A percentile compares a stretch with the other conserved stretches of the same genome.
These are phyloP conservation scores for Zoanthus sansibaricus DNA, from an alignment of 92 coral and sea anemone species.

Conservation along the genomic window DNA sequence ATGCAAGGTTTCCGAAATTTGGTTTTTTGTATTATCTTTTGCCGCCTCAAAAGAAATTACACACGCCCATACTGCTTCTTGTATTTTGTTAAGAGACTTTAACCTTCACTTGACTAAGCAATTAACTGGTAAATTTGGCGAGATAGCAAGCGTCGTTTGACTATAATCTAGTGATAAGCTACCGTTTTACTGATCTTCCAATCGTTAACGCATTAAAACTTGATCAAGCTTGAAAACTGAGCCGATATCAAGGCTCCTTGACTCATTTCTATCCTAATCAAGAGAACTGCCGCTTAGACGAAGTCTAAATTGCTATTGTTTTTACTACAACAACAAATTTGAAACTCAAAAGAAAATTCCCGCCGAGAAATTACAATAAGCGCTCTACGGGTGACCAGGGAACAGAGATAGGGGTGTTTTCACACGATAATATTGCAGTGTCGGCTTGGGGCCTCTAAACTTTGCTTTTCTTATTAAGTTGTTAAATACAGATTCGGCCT, in stretches of 20 bases:
- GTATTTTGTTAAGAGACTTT: conserved; percentile 20
- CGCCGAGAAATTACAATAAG: conserved; percentile 37
- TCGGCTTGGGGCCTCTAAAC: conserved; percentile 14
- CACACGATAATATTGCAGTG: conserved; percentile 44
- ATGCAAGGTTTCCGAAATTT: not conserved
- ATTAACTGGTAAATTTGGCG: conserved; percentile 25
- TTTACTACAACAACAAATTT: conserved; percentile 27
- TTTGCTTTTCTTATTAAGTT: not conserved
- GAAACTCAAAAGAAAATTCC: conserved; percentile 29
- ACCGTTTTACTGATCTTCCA: conserved; percentile 33
- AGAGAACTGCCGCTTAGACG: conserved; percentile 31
- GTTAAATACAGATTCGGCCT: conserved; percentile 22
- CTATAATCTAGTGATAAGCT: conserved; percentile 23
- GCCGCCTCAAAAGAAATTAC: conserved; percentile 24
- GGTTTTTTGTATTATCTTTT: conserved; percentile 4
- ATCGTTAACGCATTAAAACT: conserved; percentile 36
- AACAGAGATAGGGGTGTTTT: conserved; percentile 15
- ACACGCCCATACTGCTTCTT: conserved; percentile 17
- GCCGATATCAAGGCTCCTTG: conserved; percentile 24
- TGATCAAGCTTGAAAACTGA: conserved; percentile 38
- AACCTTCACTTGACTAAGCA: conserved; percentile 25
- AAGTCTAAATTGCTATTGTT: conserved; percentile 47
- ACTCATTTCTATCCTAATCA: conserved; percentile 30
- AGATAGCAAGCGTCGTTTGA: conserved; percentile 23
- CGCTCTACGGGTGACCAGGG: conserved; percentile 39